These are phyloP conservation scores for Lateolabrax maculatus DNA, from an alignment of 2,797 vertebrate species.

Conservation along the genomic window DNA sequence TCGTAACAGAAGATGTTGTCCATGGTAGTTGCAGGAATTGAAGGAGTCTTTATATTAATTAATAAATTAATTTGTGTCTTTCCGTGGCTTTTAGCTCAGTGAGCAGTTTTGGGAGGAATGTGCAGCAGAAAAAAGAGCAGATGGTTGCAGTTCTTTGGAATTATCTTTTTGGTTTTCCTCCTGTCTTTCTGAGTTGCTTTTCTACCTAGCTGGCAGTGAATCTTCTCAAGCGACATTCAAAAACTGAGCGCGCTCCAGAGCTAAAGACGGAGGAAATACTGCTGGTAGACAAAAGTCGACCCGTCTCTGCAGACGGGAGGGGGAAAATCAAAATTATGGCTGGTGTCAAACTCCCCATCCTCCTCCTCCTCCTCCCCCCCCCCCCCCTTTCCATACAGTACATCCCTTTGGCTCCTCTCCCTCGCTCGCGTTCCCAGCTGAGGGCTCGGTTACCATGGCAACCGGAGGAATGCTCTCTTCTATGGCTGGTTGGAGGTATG, in stretches of 20 bases:
- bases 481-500: slow-evolving; percentile 56
- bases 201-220: not conserved
- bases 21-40: not conserved
- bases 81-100: not conserved
- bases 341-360: slow-evolving; percentile 10
- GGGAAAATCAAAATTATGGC: slow-evolving; percentile 45
- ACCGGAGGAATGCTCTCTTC: slow-evolving; percentile 71
- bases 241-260: not conserved
- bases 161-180: not conserved
- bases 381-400: slow-evolving; percentile 42
- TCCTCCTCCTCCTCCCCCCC: not conserved
- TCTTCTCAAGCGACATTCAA: not conserved
- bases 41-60: not conserved
- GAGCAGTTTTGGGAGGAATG: not conserved
- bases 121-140: not conserved
- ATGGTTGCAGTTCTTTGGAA: not conserved
- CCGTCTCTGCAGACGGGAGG: slow-evolving; percentile 30
- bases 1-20: not conserved
- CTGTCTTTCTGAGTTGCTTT: not conserved
- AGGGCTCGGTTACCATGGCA: slow-evolving; percentile 77
- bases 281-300: slow-evolving; percentile 22
- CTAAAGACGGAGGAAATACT: not conserved
- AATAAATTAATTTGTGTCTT: not conserved
- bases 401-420: slow-evolving; percentile 45
- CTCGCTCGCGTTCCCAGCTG: slow-evolving; percentile 54